phyloP scores from a whole-genome alignment of 2,888 invertebrate species.

The Lysandra bellargus region DNA sequence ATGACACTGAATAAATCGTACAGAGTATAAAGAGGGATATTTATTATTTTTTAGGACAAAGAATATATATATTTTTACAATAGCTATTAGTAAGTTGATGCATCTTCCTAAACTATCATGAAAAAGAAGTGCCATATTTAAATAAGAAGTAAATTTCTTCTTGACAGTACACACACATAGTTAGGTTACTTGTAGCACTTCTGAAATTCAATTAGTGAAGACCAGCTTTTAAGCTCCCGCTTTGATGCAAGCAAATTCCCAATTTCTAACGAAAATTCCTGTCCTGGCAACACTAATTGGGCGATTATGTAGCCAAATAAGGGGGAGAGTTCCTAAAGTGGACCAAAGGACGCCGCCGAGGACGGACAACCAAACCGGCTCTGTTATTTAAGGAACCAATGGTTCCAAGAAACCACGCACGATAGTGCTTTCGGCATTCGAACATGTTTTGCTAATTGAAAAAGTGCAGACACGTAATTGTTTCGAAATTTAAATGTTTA shows the following conservation, averaged over 20 bases:
- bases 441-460: conserved; percentile 10
- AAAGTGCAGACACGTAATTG: background rate
- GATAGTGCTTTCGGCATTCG: conserved; percentile 54
- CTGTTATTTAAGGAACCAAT: conserved; percentile 64
- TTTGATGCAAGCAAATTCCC: background rate
- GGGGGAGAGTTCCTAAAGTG: conserved; percentile 57
- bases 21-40: too few species aligned
- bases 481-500: background rate
- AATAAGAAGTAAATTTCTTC: too few species aligned
- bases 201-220: background rate
- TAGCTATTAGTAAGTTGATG: too few species aligned
- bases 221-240: background rate
- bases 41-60: too few species aligned
- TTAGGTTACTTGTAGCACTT: too few species aligned
- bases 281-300: background rate
- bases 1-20: background rate
- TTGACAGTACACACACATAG: too few species aligned
- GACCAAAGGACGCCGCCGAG: conserved; percentile 75
- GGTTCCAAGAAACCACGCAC: conserved; percentile 70
- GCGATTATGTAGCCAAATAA: conserved; percentile 73
- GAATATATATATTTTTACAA: too few species aligned
- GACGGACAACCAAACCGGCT: conserved; percentile 60
- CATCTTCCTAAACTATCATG: too few species aligned
- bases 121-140: too few species aligned
- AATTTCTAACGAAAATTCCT: background rate